These are phyloP conservation scores for Telmatochromis bifrenatus DNA, from an alignment of 2,113 vertebrate species.

Conservation along the genomic window DNA sequence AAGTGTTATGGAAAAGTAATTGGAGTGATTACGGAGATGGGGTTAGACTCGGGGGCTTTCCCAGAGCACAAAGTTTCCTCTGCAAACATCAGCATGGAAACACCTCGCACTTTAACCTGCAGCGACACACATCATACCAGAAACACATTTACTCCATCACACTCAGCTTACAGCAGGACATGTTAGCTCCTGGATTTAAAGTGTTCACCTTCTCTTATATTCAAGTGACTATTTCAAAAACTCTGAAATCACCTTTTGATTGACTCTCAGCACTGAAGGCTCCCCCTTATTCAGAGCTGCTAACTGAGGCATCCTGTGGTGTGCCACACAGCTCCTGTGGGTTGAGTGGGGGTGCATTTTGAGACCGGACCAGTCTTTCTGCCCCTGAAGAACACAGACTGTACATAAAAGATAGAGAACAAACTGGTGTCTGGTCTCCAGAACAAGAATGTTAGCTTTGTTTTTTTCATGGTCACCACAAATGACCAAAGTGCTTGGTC, in stretches of 20 bases:
- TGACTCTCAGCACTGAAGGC: neutral
- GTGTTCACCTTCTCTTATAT: neutral
- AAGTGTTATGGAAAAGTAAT: conserved; percentile 61
- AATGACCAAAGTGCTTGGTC: neutral
- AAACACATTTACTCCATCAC: neutral
- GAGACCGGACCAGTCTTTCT: neutral
- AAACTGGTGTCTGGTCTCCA: neutral
- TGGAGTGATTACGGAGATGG: conserved; percentile 32
- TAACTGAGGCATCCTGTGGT: neutral
- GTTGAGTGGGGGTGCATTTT: neutral
- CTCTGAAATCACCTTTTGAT: neutral
- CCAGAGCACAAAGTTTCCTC: conserved; percentile 26
- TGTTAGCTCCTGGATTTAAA: neutral
- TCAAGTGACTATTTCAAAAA: neutral
- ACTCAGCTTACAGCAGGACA: neutral
- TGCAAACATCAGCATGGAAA: conserved; percentile 7
- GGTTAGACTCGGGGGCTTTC: conserved; percentile 26
- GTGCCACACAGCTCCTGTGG: neutral
- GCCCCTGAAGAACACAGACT: neutral
- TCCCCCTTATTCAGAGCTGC: neutral
- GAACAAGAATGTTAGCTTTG: neutral
- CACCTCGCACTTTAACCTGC: neutral
- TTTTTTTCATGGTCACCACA: neutral
- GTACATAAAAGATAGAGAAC: neutral
- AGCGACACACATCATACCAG: neutral